Percentiles rank a stretch among this genome's conserved stretches.
These are phyloP conservation scores for Erethizon dorsatum DNA, from an alignment of 2,797 vertebrate species.

Conservation along the genomic window DNA sequence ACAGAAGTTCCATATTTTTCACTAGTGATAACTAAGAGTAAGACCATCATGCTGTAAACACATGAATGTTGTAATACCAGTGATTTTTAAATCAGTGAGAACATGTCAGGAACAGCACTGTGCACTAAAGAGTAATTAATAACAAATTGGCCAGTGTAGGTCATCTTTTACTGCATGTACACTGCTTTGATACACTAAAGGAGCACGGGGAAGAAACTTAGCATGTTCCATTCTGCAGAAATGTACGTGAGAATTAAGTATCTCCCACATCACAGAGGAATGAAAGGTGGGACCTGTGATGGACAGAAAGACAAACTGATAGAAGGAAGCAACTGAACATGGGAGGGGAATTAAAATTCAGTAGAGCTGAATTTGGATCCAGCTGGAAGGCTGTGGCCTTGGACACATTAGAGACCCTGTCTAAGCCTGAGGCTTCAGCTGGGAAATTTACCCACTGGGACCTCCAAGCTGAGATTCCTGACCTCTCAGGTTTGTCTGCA, in stretches of 20 bases:
- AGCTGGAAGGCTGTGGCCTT: background rate
- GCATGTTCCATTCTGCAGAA: background rate
- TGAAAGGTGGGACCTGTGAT: background rate
- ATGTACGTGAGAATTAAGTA: background rate
- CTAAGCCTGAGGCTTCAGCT: background rate
- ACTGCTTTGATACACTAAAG: background rate
- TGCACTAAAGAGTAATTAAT: background rate
- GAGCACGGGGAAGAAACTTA: background rate
- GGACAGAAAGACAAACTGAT: background rate
- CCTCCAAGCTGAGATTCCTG: background rate
- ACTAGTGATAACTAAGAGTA: background rate
- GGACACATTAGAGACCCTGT: background rate
- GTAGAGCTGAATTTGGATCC: background rate
- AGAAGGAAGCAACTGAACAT: background rate
- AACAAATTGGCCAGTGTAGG: background rate
- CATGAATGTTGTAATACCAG: accelerated
- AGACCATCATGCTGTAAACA: background rate
- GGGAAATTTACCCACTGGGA: background rate
- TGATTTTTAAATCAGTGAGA: background rate
- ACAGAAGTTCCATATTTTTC: background rate
- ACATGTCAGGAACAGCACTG: background rate
- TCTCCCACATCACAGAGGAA: background rate
- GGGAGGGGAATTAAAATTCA: accelerated
- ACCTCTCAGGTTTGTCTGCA: background rate
- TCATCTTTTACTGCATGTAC: background rate